Percentiles rank a stretch among this genome's conserved stretches.
Evolutionary conservation across 2,113 vertebrate species (phyloP).

Genomic region (Pantherophis guttatus): DNA sequence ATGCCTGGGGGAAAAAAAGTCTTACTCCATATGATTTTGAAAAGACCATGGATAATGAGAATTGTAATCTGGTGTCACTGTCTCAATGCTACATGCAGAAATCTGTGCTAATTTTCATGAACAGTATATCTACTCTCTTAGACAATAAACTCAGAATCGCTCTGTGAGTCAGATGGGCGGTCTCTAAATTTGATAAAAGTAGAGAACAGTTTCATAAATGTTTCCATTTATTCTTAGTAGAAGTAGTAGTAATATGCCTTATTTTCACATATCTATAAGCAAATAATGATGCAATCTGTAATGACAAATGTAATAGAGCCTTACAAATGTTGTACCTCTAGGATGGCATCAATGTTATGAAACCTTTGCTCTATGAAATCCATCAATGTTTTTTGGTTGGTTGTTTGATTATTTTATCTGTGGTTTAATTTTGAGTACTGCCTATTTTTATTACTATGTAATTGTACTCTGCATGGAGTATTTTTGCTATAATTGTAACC

Average conservation of each 20-base stretch:
- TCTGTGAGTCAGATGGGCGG: not conserved
- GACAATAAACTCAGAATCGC: not conserved
- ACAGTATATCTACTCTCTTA: not conserved
- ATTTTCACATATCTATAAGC: not conserved
- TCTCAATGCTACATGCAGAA: not conserved
- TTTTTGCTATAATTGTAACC: not conserved
- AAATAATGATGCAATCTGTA: not conserved
- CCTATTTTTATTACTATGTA: not conserved
- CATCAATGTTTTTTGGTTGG: not conserved
- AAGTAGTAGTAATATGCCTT: not conserved
- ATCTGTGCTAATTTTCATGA: not conserved
- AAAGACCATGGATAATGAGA: not conserved
- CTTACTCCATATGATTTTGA: not conserved
- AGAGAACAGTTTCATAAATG: not conserved
- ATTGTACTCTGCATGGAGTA: not conserved
- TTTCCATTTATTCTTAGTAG: too few species aligned
- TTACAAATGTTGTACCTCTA: not conserved
- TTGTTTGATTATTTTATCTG: not conserved
- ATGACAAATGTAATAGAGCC: not conserved
- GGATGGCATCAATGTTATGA: not conserved
- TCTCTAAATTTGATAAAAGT: not conserved
- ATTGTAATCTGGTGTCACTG: not conserved
- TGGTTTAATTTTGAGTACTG: not conserved
- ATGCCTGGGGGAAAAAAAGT: slow-evolving; percentile 66
- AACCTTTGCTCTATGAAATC: not conserved